Conservation (phyloP, 2,113 vertebrate species). For the Bos javanicus region DNA sequence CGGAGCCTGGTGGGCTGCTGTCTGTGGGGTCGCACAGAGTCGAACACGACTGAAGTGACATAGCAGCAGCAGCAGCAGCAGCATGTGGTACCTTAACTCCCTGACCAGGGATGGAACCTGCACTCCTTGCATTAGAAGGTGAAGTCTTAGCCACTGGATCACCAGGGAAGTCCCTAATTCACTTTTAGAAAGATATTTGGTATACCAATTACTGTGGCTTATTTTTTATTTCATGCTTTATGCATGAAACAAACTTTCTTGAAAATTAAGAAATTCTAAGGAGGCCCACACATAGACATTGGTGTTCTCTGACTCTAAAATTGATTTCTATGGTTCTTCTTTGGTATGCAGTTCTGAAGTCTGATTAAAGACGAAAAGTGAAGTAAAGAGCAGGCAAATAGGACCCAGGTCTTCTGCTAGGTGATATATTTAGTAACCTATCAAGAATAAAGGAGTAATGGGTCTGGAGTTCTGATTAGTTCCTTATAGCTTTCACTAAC, state of each 20-base stretch:
- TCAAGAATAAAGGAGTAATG: neutral
- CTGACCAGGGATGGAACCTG: neutral
- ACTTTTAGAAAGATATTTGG: neutral
- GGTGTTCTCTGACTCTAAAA: neutral
- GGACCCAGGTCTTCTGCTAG: neutral
- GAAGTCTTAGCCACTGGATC: neutral
- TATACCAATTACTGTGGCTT: neutral
- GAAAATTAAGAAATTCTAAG: neutral
- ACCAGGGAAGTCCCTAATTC: neutral
- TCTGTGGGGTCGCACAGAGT: neutral
- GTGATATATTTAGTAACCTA: neutral
- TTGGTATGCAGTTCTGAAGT: neutral
- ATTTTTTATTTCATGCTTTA: neutral
- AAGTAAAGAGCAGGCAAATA: neutral
- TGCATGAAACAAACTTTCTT: neutral
- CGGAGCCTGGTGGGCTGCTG: accelerated
- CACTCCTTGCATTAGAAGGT: neutral
- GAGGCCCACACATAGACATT: neutral
- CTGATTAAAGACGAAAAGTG: neutral
- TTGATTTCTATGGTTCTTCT: neutral
- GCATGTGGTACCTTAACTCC: neutral
- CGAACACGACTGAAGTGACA: accelerated
- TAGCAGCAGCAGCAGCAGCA: neutral
- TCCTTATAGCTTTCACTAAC: neutral
- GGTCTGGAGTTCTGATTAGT: neutral